These are phyloP conservation scores for Agapornis canus DNA, from an alignment of 2,797 vertebrate species.

Conservation along the genomic window DNA sequence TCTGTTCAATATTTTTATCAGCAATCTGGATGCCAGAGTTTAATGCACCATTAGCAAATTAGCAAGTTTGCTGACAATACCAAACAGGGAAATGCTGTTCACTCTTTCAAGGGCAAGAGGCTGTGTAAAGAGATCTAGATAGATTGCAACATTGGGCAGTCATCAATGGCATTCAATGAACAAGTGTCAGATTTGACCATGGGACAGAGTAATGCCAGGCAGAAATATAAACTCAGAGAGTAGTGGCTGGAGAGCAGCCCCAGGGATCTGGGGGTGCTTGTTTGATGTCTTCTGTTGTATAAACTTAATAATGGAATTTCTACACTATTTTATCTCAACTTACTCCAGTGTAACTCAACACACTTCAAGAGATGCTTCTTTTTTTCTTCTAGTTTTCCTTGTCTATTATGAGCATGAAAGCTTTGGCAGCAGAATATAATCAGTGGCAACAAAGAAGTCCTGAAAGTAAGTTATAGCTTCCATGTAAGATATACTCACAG, in stretches of 20 bases:
- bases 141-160: neutral
- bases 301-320: neutral
- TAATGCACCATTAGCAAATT: neutral
- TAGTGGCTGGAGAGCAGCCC: neutral
- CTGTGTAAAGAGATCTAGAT: neutral
- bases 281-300: neutral
- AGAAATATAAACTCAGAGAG: neutral
- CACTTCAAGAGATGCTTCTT: neutral
- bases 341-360: neutral
- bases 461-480: conserved; percentile 69
- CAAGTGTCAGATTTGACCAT: neutral
- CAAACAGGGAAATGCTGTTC: neutral
- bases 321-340: neutral
- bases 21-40: neutral
- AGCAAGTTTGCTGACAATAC: neutral
- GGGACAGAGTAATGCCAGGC: fast-evolving
- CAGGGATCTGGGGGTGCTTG: neutral
- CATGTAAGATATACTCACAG: neutral
- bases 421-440: conserved; percentile 46
- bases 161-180: neutral
- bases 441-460: conserved; percentile 64
- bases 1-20: neutral
- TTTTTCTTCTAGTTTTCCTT: conserved; percentile 64
- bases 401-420: conserved; percentile 42
- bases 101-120: neutral